These are phyloP conservation scores for Agrilus planipennis DNA, from an alignment of 1,140 invertebrate species.

Conservation along the genomic window DNA sequence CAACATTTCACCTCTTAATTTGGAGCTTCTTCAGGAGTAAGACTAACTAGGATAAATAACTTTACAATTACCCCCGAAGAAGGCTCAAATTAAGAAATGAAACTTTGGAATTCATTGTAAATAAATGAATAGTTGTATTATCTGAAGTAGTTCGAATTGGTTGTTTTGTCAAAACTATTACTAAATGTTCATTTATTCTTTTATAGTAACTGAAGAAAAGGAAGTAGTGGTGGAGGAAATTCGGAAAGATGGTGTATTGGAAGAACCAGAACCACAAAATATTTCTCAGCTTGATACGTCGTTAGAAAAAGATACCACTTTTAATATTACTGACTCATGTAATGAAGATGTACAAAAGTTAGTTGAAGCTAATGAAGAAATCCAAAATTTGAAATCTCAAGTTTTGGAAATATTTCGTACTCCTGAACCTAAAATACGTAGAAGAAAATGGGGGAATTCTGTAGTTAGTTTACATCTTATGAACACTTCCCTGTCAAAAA, in stretches of 20 bases:
- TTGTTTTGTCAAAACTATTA: too few species aligned
- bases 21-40: too few species aligned
- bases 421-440: not conserved
- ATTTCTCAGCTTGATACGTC: not conserved
- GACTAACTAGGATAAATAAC: too few species aligned
- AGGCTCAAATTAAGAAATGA: too few species aligned
- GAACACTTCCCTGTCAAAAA: constrained; percentile 6
- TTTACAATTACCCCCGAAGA: too few species aligned
- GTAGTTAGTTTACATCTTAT: constrained; percentile 1
- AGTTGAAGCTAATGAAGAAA: constrained; percentile 8
- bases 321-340: constrained; percentile 4
- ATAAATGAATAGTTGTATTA: too few species aligned
- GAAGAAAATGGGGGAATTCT: constrained; percentile 7
- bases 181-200: too few species aligned
- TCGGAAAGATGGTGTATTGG: not conserved
- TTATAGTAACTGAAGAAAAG: not conserved
- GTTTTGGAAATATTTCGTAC: not conserved
- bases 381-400: constrained; percentile 8
- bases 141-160: too few species aligned
- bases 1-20: too few species aligned
- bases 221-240: constrained; percentile 6
- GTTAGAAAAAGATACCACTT: constrained; percentile 1
- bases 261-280: not conserved
- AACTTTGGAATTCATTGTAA: too few species aligned
- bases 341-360: constrained; percentile 1